Evolutionary conservation across 2,888 invertebrate genomes (phyloP), one percentile per base, ranked within the genome.

Genomic region (Microplitis manilae): DNA sequence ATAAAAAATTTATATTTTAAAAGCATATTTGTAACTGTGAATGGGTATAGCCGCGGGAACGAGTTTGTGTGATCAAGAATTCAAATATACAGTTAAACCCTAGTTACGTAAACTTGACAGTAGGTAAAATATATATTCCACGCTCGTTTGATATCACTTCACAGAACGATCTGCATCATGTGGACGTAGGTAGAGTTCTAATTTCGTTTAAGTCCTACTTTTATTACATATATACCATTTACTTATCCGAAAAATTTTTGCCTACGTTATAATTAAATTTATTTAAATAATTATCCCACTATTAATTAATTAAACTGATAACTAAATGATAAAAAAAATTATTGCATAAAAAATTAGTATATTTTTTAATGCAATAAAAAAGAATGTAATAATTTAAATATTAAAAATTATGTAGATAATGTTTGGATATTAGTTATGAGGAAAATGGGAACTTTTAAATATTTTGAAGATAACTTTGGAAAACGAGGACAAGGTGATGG

Each of bases 401-500:
- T 30, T 30, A 30, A 30, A 30, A 30, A 30, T 2, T 30, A 4
- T 4, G 30, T 30, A 30, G 6, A 69, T 50, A 9, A n/a, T 70
- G 17, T 5, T 30, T 59, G 59, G 15, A 73, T 73, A 17, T 13
- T 40, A 15, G 15, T 39, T 17, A 39, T 41, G 39, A 7, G 39
- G 68, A 15, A n/a, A 15, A 80, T 78, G 75, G 77, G 74, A 78
- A 81, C 79, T 80, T 30, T 39, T 38, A 9, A 38, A 13, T 60
- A 60, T 40, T 38, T 72, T 13, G 64, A 73, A 62, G 50, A 73
- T 68, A 38, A 50, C 50, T 50, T 50, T 50, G 62, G 75, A 80
- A 81, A 81, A 78, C 74, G 79, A 77, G 81, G 79, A 73, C 80
- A 81, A 81, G 81, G 81, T 80, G 81, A 81, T 81, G 81, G 81